These are phyloP conservation scores for Dorcus hopei DNA, from an alignment of 2,888 invertebrate species.

Conservation along the genomic window DNA sequence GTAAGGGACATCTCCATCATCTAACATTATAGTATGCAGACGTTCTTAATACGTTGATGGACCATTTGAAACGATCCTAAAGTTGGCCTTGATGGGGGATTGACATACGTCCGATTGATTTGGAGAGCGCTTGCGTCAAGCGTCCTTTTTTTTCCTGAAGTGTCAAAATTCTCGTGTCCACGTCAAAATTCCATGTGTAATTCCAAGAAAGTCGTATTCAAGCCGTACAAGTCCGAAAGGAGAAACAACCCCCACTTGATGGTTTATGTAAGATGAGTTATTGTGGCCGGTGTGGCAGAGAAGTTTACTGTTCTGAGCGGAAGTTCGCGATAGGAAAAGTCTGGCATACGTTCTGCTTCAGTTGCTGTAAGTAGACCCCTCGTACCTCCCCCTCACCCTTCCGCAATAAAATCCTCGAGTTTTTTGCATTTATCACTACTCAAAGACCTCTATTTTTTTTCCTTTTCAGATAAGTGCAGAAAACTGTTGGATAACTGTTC, in stretches of 20 bases:
- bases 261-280: slow-evolving; percentile 15
- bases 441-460: slow-evolving; percentile 1
- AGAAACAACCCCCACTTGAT: neutral
- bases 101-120: no score
- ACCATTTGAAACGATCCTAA: no score
- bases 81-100: no score
- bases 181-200: slow-evolving; percentile 19
- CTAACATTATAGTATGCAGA: no score
- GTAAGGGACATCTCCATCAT: no score
- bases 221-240: neutral
- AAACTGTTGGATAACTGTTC: slow-evolving; percentile 41
- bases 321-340: slow-evolving; percentile 43
- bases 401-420: slow-evolving; percentile 2
- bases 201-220: neutral
- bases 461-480: slow-evolving; percentile 39
- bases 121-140: no score
- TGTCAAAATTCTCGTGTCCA: slow-evolving; percentile 12
- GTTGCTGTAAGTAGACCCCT: slow-evolving; percentile 41
- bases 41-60: no score
- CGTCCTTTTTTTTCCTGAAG: neutral
- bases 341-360: slow-evolving; percentile 47
- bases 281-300: slow-evolving; percentile 45
- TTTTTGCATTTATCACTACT: slow-evolving; percentile 3
- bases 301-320: slow-evolving; percentile 44
- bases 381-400: no score